Evolutionary conservation across 2,797 vertebrate species (phyloP).

Genomic region (Anolis apletophallus): DNA sequence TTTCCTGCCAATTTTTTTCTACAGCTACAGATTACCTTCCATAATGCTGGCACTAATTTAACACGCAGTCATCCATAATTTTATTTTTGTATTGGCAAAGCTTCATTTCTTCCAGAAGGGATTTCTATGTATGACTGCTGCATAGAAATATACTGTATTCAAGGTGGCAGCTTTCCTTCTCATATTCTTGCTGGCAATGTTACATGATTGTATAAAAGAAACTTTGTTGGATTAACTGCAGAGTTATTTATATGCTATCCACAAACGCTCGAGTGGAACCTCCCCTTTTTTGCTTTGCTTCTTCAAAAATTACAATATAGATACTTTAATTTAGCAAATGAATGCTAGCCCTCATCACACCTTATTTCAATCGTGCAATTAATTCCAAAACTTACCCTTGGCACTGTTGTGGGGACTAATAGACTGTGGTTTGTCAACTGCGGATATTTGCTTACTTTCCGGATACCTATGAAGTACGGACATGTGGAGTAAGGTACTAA

Average conservation of each 20-base stretch:
- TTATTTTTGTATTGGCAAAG: not conserved
- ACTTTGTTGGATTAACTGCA: constrained; percentile 19
- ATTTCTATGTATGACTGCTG: not conserved
- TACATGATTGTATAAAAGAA: constrained; percentile 7
- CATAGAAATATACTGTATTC: not conserved
- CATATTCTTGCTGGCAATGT: not conserved
- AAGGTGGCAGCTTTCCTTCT: constrained; percentile 5
- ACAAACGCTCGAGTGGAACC: constrained; percentile 5
- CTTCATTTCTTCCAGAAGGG: constrained; percentile 8
- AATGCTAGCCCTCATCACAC: not conserved
- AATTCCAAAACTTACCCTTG: too few species aligned
- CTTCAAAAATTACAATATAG: not conserved
- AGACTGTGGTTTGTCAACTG: too few species aligned
- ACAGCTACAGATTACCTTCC: constrained; percentile 25
- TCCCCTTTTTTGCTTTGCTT: not conserved
- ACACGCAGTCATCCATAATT: not conserved
- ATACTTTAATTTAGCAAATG: constrained; percentile 6
- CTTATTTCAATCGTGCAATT: not conserved
- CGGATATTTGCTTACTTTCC: too few species aligned
- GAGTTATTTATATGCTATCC: not conserved
- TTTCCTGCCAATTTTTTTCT: not conserved
- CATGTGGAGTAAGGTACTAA: too few species aligned
- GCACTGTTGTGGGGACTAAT: too few species aligned
- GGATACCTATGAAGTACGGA: too few species aligned
- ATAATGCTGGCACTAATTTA: accelerated